phyloP scores from a whole-genome alignment of 1,140 invertebrate species.

The Thalassaphorura encarpata region DNA sequence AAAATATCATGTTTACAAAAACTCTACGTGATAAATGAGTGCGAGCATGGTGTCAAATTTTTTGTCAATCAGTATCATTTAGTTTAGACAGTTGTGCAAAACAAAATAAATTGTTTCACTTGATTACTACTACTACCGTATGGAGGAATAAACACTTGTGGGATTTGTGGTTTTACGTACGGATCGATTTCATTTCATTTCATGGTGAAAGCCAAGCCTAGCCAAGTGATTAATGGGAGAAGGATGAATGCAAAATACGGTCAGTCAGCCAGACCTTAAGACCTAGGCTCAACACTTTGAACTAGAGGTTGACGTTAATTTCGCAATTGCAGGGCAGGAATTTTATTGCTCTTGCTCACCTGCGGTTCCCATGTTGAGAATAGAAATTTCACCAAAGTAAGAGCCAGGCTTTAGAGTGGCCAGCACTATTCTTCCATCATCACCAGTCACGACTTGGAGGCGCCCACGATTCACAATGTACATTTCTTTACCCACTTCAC shows the following conservation, averaged over 20 bases:
- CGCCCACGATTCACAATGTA: constrained; percentile 96
- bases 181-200: too few species aligned
- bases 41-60: too few species aligned
- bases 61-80: background rate
- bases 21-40: too few species aligned
- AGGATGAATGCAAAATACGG: too few species aligned
- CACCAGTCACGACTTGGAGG: constrained; percentile 91
- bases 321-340: background rate
- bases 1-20: too few species aligned
- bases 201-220: too few species aligned
- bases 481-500: constrained; percentile 98
- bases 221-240: too few species aligned
- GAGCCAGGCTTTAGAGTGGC: constrained; percentile 93
- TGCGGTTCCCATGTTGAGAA: constrained; percentile 99
- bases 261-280: background rate
- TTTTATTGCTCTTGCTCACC: constrained; percentile 50
- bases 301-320: background rate
- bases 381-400: constrained; percentile 99
- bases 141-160: too few species aligned
- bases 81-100: background rate
- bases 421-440: constrained; percentile 92
- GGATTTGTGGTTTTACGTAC: too few species aligned
- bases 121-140: too few species aligned
- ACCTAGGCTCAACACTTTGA: background rate
- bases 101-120: too few species aligned